phyloP scores from a whole-genome alignment of 2,113 vertebrate species.

The Hydropotes inermis region DNA sequence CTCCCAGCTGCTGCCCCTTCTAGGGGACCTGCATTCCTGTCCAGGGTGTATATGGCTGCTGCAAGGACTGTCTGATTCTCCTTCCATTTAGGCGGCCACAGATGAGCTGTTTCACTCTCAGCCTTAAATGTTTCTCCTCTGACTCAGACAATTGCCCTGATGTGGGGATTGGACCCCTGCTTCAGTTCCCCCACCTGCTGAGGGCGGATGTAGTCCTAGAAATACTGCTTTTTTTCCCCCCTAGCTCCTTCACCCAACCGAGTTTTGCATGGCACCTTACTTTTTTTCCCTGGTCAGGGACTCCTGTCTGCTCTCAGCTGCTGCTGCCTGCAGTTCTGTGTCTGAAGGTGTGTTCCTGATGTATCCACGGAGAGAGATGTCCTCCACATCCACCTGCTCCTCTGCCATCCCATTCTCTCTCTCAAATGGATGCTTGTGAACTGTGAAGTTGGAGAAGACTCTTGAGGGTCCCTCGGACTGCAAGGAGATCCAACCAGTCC shows the following conservation, averaged over 20 bases:
- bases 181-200: fast-evolving
- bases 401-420: background rate
- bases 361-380: background rate
- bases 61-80: background rate
- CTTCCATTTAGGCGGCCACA: background rate
- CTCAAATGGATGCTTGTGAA: background rate
- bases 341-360: background rate
- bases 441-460: background rate
- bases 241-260: background rate
- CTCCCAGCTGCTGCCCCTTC: background rate
- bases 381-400: fast-evolving
- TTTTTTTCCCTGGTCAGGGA: background rate
- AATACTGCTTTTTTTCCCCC: background rate
- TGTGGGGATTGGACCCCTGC: background rate
- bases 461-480: background rate
- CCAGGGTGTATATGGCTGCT: fast-evolving
- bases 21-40: background rate
- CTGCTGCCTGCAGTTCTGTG: background rate
- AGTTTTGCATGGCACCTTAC: background rate
- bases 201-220: background rate
- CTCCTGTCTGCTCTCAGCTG: background rate
- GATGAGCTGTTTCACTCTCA: background rate
- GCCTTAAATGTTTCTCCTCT: background rate
- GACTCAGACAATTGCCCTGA: background rate
- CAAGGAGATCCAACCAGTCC: background rate